A percentile compares a stretch with the other conserved stretches of the same genome.
Conservation (phyloP, 2,113 vertebrate genomes). For the Melanocharis versteri region DNA sequence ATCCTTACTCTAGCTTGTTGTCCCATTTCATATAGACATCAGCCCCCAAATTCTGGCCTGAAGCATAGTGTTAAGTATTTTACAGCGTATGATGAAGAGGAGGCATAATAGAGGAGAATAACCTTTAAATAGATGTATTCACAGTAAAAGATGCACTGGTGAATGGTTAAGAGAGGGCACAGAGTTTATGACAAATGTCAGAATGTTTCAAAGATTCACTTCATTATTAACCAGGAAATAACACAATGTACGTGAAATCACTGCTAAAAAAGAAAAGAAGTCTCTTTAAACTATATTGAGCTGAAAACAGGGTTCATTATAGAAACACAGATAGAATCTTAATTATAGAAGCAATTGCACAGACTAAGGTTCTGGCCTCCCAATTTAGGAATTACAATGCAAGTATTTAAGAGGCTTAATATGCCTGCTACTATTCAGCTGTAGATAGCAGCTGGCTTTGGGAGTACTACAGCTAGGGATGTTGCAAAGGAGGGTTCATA, state of each 20-base stretch:
- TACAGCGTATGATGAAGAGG: not conserved
- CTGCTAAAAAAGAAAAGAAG: not conserved
- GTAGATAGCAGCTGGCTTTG: constrained; percentile 54
- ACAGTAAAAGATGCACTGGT: not conserved
- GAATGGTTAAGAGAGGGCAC: not conserved
- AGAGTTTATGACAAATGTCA: not conserved
- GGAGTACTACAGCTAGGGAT: not conserved
- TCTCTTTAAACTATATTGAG: not conserved
- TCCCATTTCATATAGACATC: not conserved
- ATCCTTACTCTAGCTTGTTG: not conserved
- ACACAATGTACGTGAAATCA: not conserved
- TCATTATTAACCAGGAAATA: not conserved
- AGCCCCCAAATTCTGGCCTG: not conserved
- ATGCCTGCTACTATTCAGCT: constrained; percentile 30
- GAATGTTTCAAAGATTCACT: not conserved
- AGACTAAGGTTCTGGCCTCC: not conserved
- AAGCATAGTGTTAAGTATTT: not conserved
- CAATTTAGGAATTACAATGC: constrained; percentile 54
- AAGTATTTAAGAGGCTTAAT: constrained; percentile 55
- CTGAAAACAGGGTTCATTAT: constrained; percentile 14
- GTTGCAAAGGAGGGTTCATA: not conserved
- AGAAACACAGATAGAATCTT: constrained; percentile 34
- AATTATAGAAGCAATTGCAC: constrained; percentile 50
- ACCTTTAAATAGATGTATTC: not conserved
- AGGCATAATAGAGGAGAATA: not conserved